Evolutionary conservation across 2,797 vertebrate genomes (phyloP).

Genomic region (Leucoraja ocellata): DNA sequence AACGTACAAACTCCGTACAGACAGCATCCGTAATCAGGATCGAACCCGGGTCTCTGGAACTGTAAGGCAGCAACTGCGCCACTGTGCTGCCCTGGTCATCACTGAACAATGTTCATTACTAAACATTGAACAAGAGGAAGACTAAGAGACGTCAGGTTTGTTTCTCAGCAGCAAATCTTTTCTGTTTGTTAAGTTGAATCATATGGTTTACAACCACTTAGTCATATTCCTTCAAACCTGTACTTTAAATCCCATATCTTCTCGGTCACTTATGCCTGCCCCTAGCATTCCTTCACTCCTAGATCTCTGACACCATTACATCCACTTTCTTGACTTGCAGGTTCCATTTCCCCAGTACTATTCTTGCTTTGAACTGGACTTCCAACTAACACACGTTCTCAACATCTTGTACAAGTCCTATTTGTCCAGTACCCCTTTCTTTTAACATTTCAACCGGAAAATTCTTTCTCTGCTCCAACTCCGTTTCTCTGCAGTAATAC

Average conservation of each 20-base stretch:
- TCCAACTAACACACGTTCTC: not conserved
- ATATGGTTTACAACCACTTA: not conserved
- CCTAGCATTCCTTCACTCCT: not conserved
- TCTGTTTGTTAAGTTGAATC: not conserved
- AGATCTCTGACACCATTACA: not conserved
- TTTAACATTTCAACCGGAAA: not conserved
- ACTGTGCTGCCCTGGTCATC: too few species aligned
- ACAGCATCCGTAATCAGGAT: too few species aligned
- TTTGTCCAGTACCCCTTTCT: not conserved
- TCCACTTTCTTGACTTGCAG: not conserved
- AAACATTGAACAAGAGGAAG: not conserved
- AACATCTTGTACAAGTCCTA: not conserved
- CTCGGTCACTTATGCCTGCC: not conserved
- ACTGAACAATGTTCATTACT: not conserved
- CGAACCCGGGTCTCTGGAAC: too few species aligned
- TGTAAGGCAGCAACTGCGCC: too few species aligned
- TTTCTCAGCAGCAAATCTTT: not conserved
- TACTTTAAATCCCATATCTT: not conserved
- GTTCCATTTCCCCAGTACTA: not conserved
- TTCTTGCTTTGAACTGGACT: not conserved
- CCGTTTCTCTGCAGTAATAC: not conserved
- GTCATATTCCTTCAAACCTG: not conserved
- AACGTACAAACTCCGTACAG: too few species aligned
- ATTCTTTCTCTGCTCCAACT: not conserved
- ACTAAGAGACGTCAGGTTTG: not conserved